Conservation (phyloP, 1,140 invertebrate species). For the Drosophila repleta region DNA sequence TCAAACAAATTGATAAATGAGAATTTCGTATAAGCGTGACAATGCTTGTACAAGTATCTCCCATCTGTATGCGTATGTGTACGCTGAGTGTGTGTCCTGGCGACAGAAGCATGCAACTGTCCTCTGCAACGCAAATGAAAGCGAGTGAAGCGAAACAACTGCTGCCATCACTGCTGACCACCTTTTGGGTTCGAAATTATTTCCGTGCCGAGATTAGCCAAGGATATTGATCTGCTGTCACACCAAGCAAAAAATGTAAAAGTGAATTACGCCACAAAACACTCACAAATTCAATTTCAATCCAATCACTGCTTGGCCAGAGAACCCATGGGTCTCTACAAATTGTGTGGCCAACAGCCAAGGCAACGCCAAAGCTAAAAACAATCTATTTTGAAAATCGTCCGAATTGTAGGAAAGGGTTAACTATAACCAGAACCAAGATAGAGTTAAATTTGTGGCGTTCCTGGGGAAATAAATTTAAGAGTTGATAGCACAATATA, state of each 20-base stretch:
- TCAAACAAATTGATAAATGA: conserved; percentile 83
- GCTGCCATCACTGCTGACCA: conserved; percentile 8
- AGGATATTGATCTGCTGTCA: conserved; percentile 56
- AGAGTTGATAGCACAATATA: conserved; percentile 21
- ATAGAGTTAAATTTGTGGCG: conserved; percentile 56
- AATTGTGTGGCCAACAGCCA: conserved; percentile 46
- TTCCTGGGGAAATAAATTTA: conserved; percentile 41
- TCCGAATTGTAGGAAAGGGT: conserved; percentile 55
- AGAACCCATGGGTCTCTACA: conserved; percentile 21
- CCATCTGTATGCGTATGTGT: conserved; percentile 3
- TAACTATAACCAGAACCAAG: conserved; percentile 53
- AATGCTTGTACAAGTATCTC: conserved; percentile 43
- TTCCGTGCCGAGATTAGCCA: conserved; percentile 68
- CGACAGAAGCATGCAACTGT: conserved; percentile 63
- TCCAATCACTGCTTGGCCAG: conserved; percentile 54
- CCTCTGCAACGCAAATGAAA: conserved; percentile 45
- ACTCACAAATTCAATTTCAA: conserved; percentile 73
- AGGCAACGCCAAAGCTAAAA: conserved; percentile 27
- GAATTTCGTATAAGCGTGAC: conserved; percentile 64
- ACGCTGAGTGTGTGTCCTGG: conserved; percentile 35
- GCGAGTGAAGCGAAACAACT: conserved; percentile 8
- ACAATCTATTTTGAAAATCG: conserved; percentile 68
- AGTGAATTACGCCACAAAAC: conserved; percentile 31
- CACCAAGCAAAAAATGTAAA: conserved; percentile 4
- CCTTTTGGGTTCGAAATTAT: conserved; percentile 54